Evolutionary conservation across 2,113 vertebrate genomes (phyloP).

Genomic region (Hippopotamus amphibius): DNA sequence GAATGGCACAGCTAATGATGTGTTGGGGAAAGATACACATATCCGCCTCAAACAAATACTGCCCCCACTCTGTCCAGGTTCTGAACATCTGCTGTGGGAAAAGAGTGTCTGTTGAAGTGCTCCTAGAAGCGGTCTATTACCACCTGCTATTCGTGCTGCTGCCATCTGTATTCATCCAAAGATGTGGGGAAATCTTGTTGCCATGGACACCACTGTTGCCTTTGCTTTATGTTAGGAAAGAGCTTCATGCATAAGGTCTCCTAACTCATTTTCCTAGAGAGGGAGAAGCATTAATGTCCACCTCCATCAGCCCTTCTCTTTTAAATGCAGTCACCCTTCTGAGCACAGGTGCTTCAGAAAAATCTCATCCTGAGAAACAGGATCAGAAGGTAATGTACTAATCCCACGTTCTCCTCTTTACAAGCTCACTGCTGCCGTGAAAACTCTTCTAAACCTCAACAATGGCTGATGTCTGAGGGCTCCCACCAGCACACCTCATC

Average conservation of each 20-base stretch:
- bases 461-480: not conserved
- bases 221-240: slow-evolving; percentile 62
- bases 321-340: slow-evolving; percentile 31
- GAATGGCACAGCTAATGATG: slow-evolving; percentile 9
- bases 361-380: slow-evolving; percentile 28
- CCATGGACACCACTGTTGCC: slow-evolving; percentile 7
- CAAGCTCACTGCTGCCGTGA: not conserved
- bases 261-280: slow-evolving; percentile 49
- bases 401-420: not conserved
- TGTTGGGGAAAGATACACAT: not conserved
- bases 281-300: slow-evolving; percentile 4
- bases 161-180: slow-evolving; percentile 47
- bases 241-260: not conserved
- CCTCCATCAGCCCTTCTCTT: not conserved
- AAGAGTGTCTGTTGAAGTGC: not conserved
- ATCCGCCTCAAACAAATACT: not conserved
- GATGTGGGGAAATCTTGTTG: slow-evolving; percentile 13
- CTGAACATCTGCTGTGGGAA: not conserved
- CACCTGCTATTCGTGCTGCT: slow-evolving; percentile 22
- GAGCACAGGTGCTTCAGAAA: slow-evolving; percentile 30
- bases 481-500: not conserved
- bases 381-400: slow-evolving; percentile 19
- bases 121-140: slow-evolving; percentile 11
- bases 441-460: slow-evolving; percentile 9
- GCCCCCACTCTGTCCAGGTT: not conserved